These are phyloP conservation scores for Smittia aterrima DNA, from an alignment of 2,888 invertebrate genomes.

Conservation along the genomic window DNA sequence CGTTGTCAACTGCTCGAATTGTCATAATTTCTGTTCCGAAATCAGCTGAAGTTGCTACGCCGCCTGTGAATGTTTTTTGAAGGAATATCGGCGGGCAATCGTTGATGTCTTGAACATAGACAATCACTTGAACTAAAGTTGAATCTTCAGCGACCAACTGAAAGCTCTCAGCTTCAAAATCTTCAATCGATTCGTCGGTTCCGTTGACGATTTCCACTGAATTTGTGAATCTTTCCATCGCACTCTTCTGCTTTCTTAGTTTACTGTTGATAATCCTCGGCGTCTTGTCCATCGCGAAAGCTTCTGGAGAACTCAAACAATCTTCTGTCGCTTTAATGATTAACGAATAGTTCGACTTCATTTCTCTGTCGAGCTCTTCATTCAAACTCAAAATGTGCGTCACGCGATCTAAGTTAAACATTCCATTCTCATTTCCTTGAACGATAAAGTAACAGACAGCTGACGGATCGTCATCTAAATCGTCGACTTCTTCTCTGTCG, in stretches of 20 bases:
- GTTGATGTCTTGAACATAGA: conserved; percentile 80
- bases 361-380: conserved; percentile 71
- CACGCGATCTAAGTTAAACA: conserved; percentile 70
- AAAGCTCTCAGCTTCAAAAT: background rate
- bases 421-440: conserved; percentile 72
- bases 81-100: conserved; percentile 86
- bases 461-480: conserved; percentile 74
- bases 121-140: conserved; percentile 66
- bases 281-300: conserved; percentile 44
- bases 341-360: conserved; percentile 64
- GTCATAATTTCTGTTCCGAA: conserved; percentile 86
- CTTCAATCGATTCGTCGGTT: background rate
- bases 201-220: conserved; percentile 3
- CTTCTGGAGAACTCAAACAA: conserved; percentile 63
- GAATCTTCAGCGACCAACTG: conserved; percentile 56
- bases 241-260: conserved; percentile 23
- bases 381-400: conserved; percentile 60
- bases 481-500: conserved; percentile 81
- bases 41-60: conserved; percentile 89
- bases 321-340: conserved; percentile 81
- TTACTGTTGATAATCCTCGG: conserved; percentile 12
- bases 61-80: conserved; percentile 83
- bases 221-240: conserved; percentile 12
- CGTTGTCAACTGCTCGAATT: conserved; percentile 77
- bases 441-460: conserved; percentile 92